These are phyloP conservation scores for Arizona elegans DNA, from an alignment of 2,113 vertebrate genomes.

Conservation along the genomic window DNA sequence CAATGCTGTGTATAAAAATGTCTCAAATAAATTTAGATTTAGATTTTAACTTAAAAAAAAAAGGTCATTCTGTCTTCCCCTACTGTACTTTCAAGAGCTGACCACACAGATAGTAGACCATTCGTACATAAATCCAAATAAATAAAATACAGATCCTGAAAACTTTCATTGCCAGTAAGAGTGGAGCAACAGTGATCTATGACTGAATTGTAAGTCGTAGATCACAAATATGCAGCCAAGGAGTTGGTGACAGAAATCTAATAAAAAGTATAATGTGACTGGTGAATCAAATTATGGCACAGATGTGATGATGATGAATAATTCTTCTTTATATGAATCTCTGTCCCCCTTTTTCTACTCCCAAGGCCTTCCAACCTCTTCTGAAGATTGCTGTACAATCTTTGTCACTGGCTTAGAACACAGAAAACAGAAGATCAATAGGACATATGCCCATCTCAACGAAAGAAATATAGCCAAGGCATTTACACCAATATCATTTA, in stretches of 20 bases:
- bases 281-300: neutral
- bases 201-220: neutral
- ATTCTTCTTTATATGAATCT: neutral
- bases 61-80: neutral
- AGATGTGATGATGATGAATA: neutral
- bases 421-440: neutral
- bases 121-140: neutral
- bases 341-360: neutral
- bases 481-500: neutral
- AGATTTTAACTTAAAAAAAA: neutral
- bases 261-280: neutral
- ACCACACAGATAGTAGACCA: neutral
- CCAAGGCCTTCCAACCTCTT: neutral
- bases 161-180: neutral
- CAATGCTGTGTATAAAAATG: neutral
- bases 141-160: neutral
- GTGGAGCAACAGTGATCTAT: neutral
- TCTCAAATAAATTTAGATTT: neutral
- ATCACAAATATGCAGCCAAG: neutral
- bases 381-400: neutral
- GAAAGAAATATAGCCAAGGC: neutral
- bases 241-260: neutral
- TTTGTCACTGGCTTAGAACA: neutral
- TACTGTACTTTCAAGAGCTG: neutral
- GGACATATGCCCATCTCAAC: neutral